Evolutionary conservation across 2,113 vertebrate species (phyloP).

Genomic region (Laticauda colubrina): DNA sequence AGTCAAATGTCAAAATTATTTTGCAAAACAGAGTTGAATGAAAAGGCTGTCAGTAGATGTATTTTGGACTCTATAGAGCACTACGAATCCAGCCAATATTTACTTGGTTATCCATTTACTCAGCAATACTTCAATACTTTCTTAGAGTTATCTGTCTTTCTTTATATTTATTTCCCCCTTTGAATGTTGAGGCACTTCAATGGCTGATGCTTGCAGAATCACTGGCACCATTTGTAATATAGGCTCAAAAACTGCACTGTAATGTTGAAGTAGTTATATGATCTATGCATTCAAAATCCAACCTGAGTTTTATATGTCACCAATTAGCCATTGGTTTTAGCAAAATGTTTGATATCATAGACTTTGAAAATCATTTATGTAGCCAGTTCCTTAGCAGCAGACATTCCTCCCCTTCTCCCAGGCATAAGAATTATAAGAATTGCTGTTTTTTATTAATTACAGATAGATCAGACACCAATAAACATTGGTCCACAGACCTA

Average conservation of each 20-base stretch:
- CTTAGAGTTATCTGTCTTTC: background rate
- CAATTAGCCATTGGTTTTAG: background rate
- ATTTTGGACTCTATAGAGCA: background rate
- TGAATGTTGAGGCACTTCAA: background rate
- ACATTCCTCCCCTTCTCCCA: background rate
- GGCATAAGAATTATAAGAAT: background rate
- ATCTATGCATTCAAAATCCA: background rate
- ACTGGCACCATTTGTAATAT: background rate
- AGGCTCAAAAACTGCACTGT: background rate
- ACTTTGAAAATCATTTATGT: background rate
- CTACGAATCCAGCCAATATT: background rate
- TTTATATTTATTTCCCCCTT: background rate
- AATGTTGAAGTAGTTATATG: background rate
- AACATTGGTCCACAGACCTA: background rate
- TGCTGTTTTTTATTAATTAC: background rate
- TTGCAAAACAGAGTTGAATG: constrained; percentile 10
- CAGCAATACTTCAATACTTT: background rate
- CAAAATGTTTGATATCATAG: background rate
- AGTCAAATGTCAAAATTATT: constrained; percentile 17
- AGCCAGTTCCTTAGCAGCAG: background rate
- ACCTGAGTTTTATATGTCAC: background rate
- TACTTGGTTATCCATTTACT: background rate
- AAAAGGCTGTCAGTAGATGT: background rate
- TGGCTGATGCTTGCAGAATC: background rate
- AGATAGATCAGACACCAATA: background rate